These are phyloP conservation scores for Eurystomus gularis DNA, from an alignment of 2,113 vertebrate species.

Conservation along the genomic window DNA sequence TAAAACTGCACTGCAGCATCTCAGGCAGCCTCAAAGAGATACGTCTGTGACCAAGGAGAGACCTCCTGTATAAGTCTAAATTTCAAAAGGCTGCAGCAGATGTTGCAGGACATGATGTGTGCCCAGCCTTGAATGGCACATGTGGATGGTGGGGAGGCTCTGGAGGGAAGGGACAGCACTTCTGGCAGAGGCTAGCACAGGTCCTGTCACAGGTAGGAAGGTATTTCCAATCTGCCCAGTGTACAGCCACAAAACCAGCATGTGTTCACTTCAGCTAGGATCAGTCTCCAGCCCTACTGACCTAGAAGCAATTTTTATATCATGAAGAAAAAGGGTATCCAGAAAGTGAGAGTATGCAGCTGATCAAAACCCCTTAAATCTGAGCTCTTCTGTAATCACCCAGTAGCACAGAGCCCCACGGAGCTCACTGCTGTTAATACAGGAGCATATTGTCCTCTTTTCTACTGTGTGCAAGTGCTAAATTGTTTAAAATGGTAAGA, in stretches of 20 bases:
- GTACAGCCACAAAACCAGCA: neutral
- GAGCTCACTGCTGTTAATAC: neutral
- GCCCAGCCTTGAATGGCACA: neutral
- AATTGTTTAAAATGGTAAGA: neutral
- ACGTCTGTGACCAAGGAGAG: neutral
- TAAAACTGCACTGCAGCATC: neutral
- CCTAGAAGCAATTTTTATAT: neutral
- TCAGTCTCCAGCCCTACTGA: neutral
- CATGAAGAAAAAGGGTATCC: neutral
- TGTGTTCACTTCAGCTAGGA: neutral
- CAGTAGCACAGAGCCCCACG: neutral
- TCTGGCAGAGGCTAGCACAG: neutral
- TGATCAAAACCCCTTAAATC: neutral
- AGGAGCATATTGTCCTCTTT: neutral
- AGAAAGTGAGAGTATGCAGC: neutral
- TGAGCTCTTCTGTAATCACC: neutral
- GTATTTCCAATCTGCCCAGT: neutral
- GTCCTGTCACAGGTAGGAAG: neutral
- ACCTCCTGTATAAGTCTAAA: neutral
- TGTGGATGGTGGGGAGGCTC: neutral
- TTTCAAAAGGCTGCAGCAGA: neutral
- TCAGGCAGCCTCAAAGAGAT: neutral
- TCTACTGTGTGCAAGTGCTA: neutral
- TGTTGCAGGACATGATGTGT: neutral
- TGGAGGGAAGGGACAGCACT: neutral